Evolutionary conservation across 2,888 invertebrate species (phyloP), one percentile per base, ranked within the genome.

Genomic region (Anoncus sp.): DNA sequence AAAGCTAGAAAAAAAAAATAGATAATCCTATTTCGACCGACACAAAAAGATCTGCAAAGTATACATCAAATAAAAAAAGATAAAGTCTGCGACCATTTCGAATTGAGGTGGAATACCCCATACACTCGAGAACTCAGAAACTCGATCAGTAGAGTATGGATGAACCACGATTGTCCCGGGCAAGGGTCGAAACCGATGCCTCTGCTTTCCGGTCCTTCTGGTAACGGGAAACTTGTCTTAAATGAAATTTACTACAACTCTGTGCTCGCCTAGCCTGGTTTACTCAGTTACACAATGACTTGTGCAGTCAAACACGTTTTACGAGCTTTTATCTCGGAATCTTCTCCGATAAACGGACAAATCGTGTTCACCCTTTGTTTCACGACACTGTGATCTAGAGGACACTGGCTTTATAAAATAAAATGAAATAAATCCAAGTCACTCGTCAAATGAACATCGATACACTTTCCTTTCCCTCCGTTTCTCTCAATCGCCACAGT

Each of bases 61-160:
- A n/a, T n/a, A n/a, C n/a, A n/a, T n/a, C n/a, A n/a, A n/a, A n/a
- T n/a, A n/a, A n/a, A n/a, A n/a, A n/a, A n/a, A n/a, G n/a, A n/a
- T n/a, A n/a, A n/a, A n/a, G n/a, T n/a, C n/a, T n/a, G n/a, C n/a
- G n/a, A n/a, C n/a, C n/a, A n/a, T n/a, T n/a, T n/a, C n/a, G n/a
- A n/a, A n/a, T n/a, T n/a, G n/a, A n/a, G n/a, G n/a, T n/a, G n/a
- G n/a, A 38, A 18, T 27, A 43, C 24, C 43, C 7, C 45, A 47
- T 20, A 40, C 10, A 16, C 62, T 63, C 49, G 14, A 63, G 40
- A 35, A 31, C 10, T 16, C 31, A 63, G 63, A n/a, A 73, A 73
- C 35, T 73, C 57, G 69, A 77, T 77, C 77, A 57, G n/a, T 43
- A 12, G 14, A 22, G 67, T 10, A 67, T 72, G 38, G 51, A 65